phyloP scores from a whole-genome alignment of 2,888 invertebrate genomes.

The Drymonia ruficornis region DNA sequence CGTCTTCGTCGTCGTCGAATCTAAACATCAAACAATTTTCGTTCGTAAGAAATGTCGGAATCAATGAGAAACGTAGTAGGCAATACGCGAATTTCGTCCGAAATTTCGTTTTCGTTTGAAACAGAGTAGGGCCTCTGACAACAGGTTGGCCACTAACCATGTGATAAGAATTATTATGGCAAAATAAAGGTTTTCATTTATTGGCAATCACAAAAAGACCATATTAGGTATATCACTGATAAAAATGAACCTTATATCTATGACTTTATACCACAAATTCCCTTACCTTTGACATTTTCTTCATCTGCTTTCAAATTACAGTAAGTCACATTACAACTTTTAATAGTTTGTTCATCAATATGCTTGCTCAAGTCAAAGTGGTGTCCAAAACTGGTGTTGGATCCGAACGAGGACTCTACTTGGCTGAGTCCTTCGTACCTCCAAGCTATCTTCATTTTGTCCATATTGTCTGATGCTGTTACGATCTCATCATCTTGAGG shows the following conservation, averaged over 20 bases:
- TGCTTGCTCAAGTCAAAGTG: slow-evolving; percentile 92
- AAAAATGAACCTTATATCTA: not conserved
- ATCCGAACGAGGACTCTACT: slow-evolving; percentile 83
- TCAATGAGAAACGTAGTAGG: no score
- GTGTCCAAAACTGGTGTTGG: slow-evolving; percentile 87
- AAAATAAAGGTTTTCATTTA: no score
- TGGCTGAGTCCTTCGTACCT: slow-evolving; percentile 91
- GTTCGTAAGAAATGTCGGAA: no score
- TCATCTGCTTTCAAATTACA: slow-evolving; percentile 71
- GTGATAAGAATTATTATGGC: no score
- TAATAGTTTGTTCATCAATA: slow-evolving; percentile 86
- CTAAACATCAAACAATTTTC: no score
- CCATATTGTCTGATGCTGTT: slow-evolving; percentile 51
- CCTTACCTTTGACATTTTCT: slow-evolving; percentile 44
- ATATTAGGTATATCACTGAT: no score
- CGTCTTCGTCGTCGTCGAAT: no score
- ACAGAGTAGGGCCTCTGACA: no score
- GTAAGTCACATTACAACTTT: slow-evolving; percentile 83
- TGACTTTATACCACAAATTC: slow-evolving; percentile 16
- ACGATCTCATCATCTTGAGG: slow-evolving; percentile 72
- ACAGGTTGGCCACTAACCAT: no score
- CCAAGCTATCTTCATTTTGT: slow-evolving; percentile 95
- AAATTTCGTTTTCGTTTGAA: no score
- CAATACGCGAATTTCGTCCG: no score
- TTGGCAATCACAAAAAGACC: no score